Base-by-base conservation (phyloP, 2,797 vertebrate species). In the Aeoliscus strigatus region DNA sequence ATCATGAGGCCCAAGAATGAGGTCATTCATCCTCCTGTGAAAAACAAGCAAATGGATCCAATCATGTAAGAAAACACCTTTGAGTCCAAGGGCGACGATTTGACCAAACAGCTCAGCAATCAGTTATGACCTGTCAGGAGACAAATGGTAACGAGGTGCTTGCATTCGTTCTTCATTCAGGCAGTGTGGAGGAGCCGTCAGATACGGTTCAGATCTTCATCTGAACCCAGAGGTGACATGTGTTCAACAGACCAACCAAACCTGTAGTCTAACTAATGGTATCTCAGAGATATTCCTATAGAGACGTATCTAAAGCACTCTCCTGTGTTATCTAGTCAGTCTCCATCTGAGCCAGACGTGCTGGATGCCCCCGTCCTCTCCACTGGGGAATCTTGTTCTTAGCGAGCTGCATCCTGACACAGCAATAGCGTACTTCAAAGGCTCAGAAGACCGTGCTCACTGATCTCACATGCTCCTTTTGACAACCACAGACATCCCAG, bases 401-500 rank as follows among this genome's bases (percentile, higher is more conserved):
- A 23, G 39, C 21, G 43, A 31, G 27, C 52, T 38, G 47, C 33
- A 27, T 60, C 41, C 21, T 34, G 48, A 62, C 62, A 38, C 58
- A 6, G 48, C 5, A 1, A 9, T 7, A 30, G 49, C 54, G 40
- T 51, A 40, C 55, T 58, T 57, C 13, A 38, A 49, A 42, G n/a
- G 7, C 52, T 52, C 39, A 6, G 38, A 16, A 34, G 39, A 31
- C 30, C 15, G 13, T 8, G 44, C 27, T 60, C 35, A 27, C 43
- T 3, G 43, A 36, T 51, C 33, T 23, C 41, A 63, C 53, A 47
- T 12, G 26, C 14, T 14, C 35, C 26, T 43, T 41, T n/a, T 68
- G 53, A 62, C 71, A 75, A 32, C 14, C 7, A 13, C 45, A 40
- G 33, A 46, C 51, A 28, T 75, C 51, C 57, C 51, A 30, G 30